Conservation (phyloP, 2,888 invertebrate genomes). For the Willowsia nigromaculata region DNA sequence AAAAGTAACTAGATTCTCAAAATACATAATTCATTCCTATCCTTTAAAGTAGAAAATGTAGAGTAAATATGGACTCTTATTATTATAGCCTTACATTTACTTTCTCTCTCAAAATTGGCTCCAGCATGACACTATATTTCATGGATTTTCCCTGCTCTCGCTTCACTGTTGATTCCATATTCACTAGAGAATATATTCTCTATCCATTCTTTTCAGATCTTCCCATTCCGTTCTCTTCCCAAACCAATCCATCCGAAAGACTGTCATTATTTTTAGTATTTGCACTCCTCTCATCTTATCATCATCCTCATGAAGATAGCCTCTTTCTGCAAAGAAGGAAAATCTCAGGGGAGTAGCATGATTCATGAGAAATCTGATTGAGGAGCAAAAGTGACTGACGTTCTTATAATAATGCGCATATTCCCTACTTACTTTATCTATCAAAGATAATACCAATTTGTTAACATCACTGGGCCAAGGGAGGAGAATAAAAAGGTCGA, state of each 20-base stretch:
- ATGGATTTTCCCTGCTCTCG: neutral
- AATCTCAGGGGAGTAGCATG: neutral
- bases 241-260: neutral
- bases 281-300: neutral
- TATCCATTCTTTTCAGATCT: neutral
- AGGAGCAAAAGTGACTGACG: neutral
- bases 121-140: neutral
- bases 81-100: neutral
- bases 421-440: neutral
- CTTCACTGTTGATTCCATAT: neutral
- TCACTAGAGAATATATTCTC: neutral
- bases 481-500: neutral
- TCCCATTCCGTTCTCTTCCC: neutral
- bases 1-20: no score
- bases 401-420: neutral
- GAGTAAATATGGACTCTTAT: neutral
- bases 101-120: neutral
- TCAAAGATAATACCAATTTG: neutral
- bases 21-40: neutral
- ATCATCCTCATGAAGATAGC: neutral
- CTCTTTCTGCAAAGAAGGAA: neutral
- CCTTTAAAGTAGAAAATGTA: neutral
- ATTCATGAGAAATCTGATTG: slow-evolving; percentile 15
- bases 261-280: neutral
- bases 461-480: neutral